Evolutionary conservation across 2,888 invertebrate genomes (phyloP), one percentile per base, ranked within the genome.

Genomic region (Orthosia gracilis): DNA sequence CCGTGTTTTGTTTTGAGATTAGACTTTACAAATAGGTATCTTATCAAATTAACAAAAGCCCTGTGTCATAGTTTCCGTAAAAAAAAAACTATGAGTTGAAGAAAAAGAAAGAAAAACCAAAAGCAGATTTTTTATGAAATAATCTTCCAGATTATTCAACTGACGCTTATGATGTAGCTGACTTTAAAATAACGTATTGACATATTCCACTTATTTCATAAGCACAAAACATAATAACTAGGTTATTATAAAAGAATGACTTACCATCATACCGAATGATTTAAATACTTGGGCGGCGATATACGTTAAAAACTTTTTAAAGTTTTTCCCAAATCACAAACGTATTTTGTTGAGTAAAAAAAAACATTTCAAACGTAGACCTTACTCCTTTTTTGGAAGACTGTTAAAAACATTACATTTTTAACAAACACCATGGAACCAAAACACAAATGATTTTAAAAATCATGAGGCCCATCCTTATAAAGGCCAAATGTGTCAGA

Each of bases 261-360:
- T 66, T 47, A 82, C 82, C 78, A 72, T 49, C 71, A 71, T 82
- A 12, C 1, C 4, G 3, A 26, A 26, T 26, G 26, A 3, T 61
- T n/a, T 23, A 17, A 50, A 7, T 26, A 17, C n/a, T 45, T 21
- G 4, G 13, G 9, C 15, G 2, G 15, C 13, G 13, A 52, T 52
- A 11, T 18, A 15, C 15, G 21, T 18, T 62, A 2, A 49, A 40
- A 26, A 15, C 5, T 40, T 45, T 70, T 15, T 11, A 1, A 23
- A n/a, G 17, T 55, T 61, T 21, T 45, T 59, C 21, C 45, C 45
- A 4, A 15, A 1, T n/a, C 54, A 54, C 66, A 0, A 52, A 52
- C 18, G 31, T 31, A 40, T 40, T 40, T 40, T 40, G 40, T 40
- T 40, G 40, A 40, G 40, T 40, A 40, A 40, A 40, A 40, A 31